Conservation (phyloP, 2,888 invertebrate species). For the Pseudeuparius sepicola region DNA sequence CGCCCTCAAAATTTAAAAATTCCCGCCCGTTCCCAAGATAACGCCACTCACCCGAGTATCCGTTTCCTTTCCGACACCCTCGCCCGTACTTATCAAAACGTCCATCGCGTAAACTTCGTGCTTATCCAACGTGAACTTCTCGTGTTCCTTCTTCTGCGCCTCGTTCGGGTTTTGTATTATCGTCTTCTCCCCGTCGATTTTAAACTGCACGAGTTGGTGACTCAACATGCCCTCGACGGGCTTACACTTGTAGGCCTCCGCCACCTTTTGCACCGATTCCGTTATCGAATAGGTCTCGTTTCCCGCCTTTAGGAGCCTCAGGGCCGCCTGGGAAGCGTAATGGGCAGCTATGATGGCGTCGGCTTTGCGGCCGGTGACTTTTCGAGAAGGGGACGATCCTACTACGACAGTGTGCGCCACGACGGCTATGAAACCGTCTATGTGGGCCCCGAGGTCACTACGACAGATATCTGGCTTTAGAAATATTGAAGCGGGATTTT, state of each 20-base stretch:
- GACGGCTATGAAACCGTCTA: constrained; percentile 98
- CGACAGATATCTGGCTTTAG: constrained; percentile 26
- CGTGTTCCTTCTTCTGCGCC: constrained; percentile 92
- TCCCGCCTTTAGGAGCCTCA: constrained; percentile 84
- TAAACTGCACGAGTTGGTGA: constrained; percentile 91
- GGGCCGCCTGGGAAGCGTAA: constrained; percentile 89
- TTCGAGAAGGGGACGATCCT: constrained; percentile 62
- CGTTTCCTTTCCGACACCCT: constrained; percentile 75
- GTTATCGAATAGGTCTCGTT: constrained; percentile 88
- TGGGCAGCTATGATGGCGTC: constrained; percentile 94
- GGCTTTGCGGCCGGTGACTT: constrained; percentile 75
- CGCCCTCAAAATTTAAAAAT: too few species aligned
- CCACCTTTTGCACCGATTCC: constrained; percentile 85
- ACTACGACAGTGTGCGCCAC: constrained; percentile 93
- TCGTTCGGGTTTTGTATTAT: constrained; percentile 97
- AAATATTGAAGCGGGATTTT: too few species aligned
- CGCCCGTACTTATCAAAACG: constrained; percentile 92
- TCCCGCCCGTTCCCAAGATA: too few species aligned
- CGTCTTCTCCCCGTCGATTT: constrained; percentile 96
- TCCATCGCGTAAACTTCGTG: constrained; percentile 94
- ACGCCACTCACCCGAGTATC: constrained; percentile 91
- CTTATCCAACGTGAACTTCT: constrained; percentile 89
- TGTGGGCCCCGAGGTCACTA: constrained; percentile 95
- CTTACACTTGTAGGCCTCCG: constrained; percentile 89
- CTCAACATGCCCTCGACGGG: constrained; percentile 93